These are phyloP conservation scores for Poeciliopsis infans DNA, from an alignment of 2,797 vertebrate genomes.

Conservation along the genomic window DNA sequence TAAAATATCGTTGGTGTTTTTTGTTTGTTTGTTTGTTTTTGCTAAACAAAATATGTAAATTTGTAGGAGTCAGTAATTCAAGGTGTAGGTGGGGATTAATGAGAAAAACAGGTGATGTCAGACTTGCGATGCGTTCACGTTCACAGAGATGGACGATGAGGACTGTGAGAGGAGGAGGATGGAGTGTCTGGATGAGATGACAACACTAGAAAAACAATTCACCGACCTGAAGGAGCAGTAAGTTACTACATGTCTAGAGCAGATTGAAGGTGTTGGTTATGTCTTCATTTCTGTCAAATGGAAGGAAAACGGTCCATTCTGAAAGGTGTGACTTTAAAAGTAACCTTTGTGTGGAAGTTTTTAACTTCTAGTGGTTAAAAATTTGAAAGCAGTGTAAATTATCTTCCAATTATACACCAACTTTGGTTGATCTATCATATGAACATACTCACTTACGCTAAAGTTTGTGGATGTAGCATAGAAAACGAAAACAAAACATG, in stretches of 20 bases:
- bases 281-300: neutral
- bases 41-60: neutral
- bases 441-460: neutral
- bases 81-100: neutral
- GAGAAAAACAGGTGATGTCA: slow-evolving; percentile 9
- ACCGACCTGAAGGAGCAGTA: slow-evolving; percentile 99
- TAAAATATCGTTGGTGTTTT: neutral
- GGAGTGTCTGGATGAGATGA: slow-evolving; percentile 99
- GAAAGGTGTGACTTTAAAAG: neutral
- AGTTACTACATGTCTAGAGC: slow-evolving; percentile 62
- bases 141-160: slow-evolving; percentile 97
- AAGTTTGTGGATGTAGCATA: neutral
- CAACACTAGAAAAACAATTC: slow-evolving; percentile 98
- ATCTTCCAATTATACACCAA: neutral
- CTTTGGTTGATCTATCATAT: neutral
- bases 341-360: neutral
- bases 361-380: neutral
- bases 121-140: slow-evolving; percentile 32
- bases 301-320: neutral
- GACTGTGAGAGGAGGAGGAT: slow-evolving; percentile 98
- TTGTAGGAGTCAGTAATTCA: neutral
- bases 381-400: neutral
- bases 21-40: neutral
- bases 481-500: too few relatives aligned
- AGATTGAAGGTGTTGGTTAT: neutral